A percentile compares a stretch with the other conserved stretches of the same genome.
Evolutionary conservation across 2,888 invertebrate genomes (phyloP).

Genomic region (Pomacea canaliculata): DNA sequence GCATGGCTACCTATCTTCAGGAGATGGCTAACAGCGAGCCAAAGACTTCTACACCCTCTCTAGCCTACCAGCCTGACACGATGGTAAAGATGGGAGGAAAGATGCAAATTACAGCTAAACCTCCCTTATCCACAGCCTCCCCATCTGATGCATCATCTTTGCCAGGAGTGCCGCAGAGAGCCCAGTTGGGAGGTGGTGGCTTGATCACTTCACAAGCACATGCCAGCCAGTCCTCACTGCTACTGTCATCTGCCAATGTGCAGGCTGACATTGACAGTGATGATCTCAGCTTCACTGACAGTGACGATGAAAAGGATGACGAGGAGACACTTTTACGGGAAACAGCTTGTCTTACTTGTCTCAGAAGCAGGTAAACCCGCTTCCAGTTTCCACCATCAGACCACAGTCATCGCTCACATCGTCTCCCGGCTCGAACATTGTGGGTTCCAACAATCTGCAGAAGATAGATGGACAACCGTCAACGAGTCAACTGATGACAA

Average conservation of each 20-base stretch:
- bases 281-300: constrained; percentile 36
- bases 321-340: not conserved
- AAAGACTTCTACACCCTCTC: not conserved
- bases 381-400: not conserved
- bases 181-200: not conserved
- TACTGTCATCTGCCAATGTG: constrained; percentile 21
- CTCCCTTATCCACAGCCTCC: not conserved
- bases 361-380: not conserved
- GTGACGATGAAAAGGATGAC: constrained; percentile 27
- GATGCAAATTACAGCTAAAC: constrained; percentile 1
- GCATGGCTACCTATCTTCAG: constrained; percentile 1
- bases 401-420: not conserved
- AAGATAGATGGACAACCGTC: not conserved
- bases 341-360: too few species aligned
- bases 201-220: not conserved
- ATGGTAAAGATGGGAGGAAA: not conserved
- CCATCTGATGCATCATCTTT: not conserved
- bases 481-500: constrained; percentile 13
- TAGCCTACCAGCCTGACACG: not conserved
- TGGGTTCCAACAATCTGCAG: not conserved
- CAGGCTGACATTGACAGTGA: constrained; percentile 36
- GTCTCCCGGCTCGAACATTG: not conserved
- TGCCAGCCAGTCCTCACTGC: constrained; percentile 3
- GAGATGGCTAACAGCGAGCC: not conserved
- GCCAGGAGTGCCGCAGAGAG: not conserved